Conservation (phyloP, 2,113 vertebrate genomes). For the Daphoenositta chrysoptera region DNA sequence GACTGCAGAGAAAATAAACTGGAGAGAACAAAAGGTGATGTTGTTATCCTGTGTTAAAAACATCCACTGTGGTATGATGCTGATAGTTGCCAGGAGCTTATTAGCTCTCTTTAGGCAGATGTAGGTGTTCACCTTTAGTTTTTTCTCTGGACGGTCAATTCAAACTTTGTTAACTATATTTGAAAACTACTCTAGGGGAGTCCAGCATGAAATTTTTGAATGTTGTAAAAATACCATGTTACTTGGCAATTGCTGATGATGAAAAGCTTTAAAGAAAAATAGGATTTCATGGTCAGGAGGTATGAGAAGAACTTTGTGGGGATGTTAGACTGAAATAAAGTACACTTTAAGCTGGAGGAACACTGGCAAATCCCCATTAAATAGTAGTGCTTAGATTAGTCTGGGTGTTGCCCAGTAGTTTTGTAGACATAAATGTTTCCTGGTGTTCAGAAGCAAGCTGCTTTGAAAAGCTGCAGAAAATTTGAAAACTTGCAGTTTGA, state of each 20-base stretch:
- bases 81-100: background rate
- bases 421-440: background rate
- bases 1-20: constrained; percentile 96
- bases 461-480: background rate
- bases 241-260: background rate
- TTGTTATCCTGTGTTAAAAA: background rate
- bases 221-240: background rate
- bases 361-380: background rate
- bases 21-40: constrained; percentile 94
- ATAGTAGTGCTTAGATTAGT: background rate
- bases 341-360: background rate
- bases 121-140: background rate
- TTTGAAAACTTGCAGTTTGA: too few relatives aligned
- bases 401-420: background rate
- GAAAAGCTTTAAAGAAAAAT: background rate
- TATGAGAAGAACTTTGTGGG: background rate
- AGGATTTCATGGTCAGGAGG: background rate
- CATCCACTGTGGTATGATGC: background rate
- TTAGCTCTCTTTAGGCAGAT: background rate
- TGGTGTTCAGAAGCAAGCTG: background rate
- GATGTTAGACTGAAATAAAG: background rate
- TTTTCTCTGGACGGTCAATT: background rate
- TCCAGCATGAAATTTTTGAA: background rate
- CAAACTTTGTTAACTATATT: background rate
- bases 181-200: background rate